A percentile compares a stretch with the other conserved stretches of the same genome.
These are phyloP conservation scores for Cyaniris semiargus DNA, from an alignment of 2,888 invertebrate species.

Conservation along the genomic window DNA sequence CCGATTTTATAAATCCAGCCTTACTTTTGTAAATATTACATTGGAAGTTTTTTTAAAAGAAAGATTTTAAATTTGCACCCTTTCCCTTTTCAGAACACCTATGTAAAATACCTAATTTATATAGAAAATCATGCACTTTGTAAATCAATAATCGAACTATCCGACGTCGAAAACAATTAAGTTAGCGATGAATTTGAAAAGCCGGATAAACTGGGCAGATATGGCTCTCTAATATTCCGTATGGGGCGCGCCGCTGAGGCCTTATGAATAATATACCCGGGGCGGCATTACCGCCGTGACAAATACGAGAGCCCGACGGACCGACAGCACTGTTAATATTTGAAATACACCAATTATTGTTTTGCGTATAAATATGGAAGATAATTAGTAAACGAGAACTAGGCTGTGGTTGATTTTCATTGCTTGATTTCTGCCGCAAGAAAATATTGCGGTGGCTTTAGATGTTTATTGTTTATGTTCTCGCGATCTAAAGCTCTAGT, in stretches of 20 bases:
- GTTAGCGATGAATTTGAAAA: conserved; percentile 71
- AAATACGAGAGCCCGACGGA: conserved; percentile 53
- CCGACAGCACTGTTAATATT: conserved; percentile 46
- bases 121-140: background rate
- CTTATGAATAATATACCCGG: conserved; percentile 70
- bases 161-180: conserved; percentile 64
- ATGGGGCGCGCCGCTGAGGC: conserved; percentile 68
- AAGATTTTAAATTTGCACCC: too few relatives aligned
- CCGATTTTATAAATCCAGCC: too few relatives aligned
- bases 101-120: too few relatives aligned
- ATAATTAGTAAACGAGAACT: background rate
- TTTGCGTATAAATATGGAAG: conserved; percentile 18
- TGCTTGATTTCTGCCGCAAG: too few relatives aligned
- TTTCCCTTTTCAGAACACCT: too few relatives aligned
- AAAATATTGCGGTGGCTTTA: too few relatives aligned
- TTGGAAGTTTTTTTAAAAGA: too few relatives aligned
- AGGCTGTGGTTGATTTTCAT: background rate
- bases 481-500: too few relatives aligned
- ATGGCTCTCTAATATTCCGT: conserved; percentile 74
- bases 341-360: conserved; percentile 40
- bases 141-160: conserved; percentile 27
- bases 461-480: too few relatives aligned
- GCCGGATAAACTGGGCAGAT: conserved; percentile 60
- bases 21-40: too few relatives aligned
- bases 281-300: conserved; percentile 54